These are phyloP conservation scores for Loriculus beryllinus DNA, from an alignment of 2,797 vertebrate species.

Conservation along the genomic window DNA sequence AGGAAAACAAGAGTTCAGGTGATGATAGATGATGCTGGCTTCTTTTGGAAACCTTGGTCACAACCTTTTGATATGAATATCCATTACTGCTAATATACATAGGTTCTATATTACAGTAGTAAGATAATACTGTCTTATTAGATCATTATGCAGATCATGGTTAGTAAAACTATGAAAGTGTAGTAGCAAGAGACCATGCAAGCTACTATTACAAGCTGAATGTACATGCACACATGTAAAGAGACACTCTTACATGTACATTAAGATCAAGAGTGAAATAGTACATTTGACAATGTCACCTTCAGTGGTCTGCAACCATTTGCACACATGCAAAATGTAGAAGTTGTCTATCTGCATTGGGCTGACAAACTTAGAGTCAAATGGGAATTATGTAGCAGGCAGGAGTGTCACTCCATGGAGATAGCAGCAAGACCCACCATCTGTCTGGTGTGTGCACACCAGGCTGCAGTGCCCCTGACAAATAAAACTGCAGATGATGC, in stretches of 20 bases:
- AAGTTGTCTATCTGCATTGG: conserved; percentile 11
- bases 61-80: neutral
- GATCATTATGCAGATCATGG: neutral
- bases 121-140: neutral
- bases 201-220: neutral
- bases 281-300: conserved; percentile 44
- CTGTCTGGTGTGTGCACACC: neutral
- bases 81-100: neutral
- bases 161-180: neutral
- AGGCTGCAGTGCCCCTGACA: neutral
- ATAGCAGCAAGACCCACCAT: neutral
- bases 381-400: neutral
- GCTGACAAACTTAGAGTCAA: neutral
- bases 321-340: neutral
- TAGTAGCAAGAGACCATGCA: neutral
- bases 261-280: conserved; percentile 35
- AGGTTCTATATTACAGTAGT: neutral
- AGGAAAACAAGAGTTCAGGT: neutral
- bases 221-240: neutral
- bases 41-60: neutral
- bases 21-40: neutral
- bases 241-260: neutral
- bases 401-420: neutral
- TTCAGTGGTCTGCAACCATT: neutral
- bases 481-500: neutral